phyloP scores from a whole-genome alignment of 2,113 vertebrate species.

The Camelus dromedarius region DNA sequence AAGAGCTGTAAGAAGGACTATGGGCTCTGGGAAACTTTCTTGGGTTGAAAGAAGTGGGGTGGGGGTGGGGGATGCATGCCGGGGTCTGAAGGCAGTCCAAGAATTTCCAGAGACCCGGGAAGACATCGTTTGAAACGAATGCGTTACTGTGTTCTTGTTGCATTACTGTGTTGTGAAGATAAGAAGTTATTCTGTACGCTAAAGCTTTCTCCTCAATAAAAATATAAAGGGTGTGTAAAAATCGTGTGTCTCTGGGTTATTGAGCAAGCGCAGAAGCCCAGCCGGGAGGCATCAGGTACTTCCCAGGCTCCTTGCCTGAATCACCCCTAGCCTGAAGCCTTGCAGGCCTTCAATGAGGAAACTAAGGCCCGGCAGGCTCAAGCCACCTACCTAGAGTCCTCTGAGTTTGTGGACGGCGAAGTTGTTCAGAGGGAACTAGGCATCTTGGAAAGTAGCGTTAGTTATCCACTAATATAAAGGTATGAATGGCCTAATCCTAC shows the following conservation, averaged over 20 bases:
- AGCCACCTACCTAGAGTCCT: background rate
- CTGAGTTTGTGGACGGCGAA: background rate
- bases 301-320: background rate
- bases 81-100: conserved; percentile 54
- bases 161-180: conserved; percentile 72
- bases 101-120: conserved; percentile 56
- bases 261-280: conserved; percentile 14
- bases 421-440: background rate
- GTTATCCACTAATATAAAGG: background rate
- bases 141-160: conserved; percentile 62
- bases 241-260: conserved; percentile 39
- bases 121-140: background rate
- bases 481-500: background rate
- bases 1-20: conserved; percentile 56
- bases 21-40: conserved; percentile 60
- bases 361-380: background rate
- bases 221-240: conserved; percentile 78
- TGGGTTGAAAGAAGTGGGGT: conserved; percentile 56
- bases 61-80: conserved; percentile 51
- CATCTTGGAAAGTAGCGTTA: conserved; percentile 32
- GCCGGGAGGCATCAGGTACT: background rate
- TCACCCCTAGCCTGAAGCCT: background rate
- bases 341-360: background rate
- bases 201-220: conserved; percentile 82
- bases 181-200: conserved; percentile 68